Evolutionary conservation across 2,888 invertebrate genomes (phyloP).

Genomic region (Piscicola geometra): DNA sequence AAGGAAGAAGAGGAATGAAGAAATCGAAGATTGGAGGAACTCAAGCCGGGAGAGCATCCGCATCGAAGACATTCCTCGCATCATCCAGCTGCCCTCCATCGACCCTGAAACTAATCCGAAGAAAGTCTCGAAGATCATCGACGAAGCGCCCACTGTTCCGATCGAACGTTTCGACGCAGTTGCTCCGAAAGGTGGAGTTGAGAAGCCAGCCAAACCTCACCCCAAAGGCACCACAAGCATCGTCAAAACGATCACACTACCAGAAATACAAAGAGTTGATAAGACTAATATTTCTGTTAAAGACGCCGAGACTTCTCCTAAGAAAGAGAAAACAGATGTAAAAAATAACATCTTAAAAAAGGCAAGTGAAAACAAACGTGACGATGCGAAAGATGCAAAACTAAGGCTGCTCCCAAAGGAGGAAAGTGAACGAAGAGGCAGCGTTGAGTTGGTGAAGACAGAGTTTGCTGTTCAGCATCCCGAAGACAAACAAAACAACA

Average conservation of each 20-base stretch:
- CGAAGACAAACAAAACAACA: too few relatives aligned
- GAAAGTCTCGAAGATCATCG: background rate
- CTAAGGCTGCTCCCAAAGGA: background rate
- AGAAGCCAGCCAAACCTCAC: too few relatives aligned
- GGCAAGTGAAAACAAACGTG: too few relatives aligned
- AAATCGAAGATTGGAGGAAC: background rate
- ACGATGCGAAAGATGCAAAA: background rate
- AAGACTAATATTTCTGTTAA: background rate
- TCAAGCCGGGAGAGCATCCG: background rate
- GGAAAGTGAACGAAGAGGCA: background rate
- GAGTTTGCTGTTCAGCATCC: slow-evolving; percentile 1
- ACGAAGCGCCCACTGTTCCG: background rate
- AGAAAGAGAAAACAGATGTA: too few relatives aligned
- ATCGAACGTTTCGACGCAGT: background rate
- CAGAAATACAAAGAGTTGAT: background rate
- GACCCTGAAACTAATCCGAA: too few relatives aligned
- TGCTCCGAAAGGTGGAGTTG: background rate
- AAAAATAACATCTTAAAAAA: too few relatives aligned
- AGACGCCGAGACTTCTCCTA: too few relatives aligned
- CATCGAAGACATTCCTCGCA: background rate
- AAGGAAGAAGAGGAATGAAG: background rate
- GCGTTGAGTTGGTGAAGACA: background rate
- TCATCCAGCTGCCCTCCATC: background rate
- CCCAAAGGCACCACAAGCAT: too few relatives aligned
- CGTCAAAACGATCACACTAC: background rate